phyloP scores from a whole-genome alignment of 2,797 vertebrate species.

The Alca torda region DNA sequence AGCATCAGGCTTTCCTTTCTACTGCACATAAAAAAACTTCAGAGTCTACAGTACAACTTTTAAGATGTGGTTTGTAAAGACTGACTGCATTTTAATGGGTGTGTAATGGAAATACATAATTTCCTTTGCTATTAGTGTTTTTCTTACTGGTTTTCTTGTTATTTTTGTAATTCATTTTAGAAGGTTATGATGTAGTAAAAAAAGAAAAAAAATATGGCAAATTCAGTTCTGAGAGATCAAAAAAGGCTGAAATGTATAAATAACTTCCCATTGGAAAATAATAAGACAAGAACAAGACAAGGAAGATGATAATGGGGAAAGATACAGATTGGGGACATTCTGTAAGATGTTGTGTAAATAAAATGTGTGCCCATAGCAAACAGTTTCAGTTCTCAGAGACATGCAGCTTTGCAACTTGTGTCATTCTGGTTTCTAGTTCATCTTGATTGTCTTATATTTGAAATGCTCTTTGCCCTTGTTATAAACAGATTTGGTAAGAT shows the following conservation, averaged over 20 bases:
- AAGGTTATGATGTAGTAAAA: not conserved
- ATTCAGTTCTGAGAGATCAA: not conserved
- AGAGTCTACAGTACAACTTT: not conserved
- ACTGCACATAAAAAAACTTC: not conserved
- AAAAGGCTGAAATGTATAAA: not conserved
- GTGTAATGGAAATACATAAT: not conserved
- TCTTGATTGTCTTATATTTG: not conserved
- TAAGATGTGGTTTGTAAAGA: not conserved
- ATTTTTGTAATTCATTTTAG: not conserved
- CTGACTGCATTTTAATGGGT: not conserved
- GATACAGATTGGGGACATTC: not conserved
- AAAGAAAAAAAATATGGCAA: not conserved
- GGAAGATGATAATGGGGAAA: not conserved
- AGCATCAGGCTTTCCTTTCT: not conserved
- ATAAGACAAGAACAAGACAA: not conserved
- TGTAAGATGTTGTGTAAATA: not conserved
- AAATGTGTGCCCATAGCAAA: not conserved
- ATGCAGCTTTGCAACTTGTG: not conserved
- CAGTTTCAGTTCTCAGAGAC: not conserved
- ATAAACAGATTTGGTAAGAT: not conserved
- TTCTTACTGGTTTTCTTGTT: not conserved
- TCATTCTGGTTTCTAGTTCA: not conserved
- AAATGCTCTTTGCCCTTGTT: slow-evolving; percentile 12
- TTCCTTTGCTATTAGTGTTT: not conserved
- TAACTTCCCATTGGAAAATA: not conserved